Evolutionary conservation across 2,797 vertebrate species (phyloP).

Genomic region (Okamejei kenojei): DNA sequence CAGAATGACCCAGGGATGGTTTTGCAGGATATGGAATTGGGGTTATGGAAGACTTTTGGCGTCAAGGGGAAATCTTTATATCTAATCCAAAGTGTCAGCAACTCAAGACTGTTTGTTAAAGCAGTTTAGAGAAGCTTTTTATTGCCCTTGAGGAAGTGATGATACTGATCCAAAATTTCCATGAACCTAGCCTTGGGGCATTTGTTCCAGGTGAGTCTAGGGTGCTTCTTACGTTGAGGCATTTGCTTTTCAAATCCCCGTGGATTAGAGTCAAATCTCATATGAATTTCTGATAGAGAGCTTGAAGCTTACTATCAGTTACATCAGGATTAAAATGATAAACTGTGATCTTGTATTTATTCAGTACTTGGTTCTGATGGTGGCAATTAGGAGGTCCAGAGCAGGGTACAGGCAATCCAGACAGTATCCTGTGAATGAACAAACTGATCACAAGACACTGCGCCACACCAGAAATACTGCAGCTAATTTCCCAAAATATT

Average conservation of each 20-base stretch:
- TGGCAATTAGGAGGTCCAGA: constrained; percentile 10
- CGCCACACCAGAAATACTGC: constrained; percentile 8
- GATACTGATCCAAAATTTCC: no score
- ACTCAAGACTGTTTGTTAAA: not conserved
- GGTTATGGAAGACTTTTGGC: not conserved
- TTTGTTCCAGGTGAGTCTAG: not conserved
- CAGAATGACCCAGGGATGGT: not conserved
- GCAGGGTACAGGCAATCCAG: not conserved
- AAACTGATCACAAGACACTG: constrained; percentile 5
- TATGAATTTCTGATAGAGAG: not conserved
- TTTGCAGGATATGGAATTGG: not conserved
- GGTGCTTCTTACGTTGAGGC: not conserved
- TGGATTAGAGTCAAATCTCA: not conserved
- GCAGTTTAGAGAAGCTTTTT: not conserved
- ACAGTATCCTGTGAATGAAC: not conserved
- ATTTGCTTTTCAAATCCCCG: not conserved
- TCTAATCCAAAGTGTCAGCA: not conserved
- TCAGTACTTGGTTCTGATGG: not conserved
- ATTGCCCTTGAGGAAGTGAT: no score
- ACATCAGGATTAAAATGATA: constrained; percentile 26
- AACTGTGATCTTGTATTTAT: not conserved
- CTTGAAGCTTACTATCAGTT: not conserved
- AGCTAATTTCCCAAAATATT: constrained; percentile 27
- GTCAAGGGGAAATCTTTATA: not conserved
- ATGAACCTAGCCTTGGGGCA: not conserved